These are phyloP conservation scores for Fukomys damarensis DNA, from an alignment of 2,113 vertebrate genomes.

Conservation along the genomic window DNA sequence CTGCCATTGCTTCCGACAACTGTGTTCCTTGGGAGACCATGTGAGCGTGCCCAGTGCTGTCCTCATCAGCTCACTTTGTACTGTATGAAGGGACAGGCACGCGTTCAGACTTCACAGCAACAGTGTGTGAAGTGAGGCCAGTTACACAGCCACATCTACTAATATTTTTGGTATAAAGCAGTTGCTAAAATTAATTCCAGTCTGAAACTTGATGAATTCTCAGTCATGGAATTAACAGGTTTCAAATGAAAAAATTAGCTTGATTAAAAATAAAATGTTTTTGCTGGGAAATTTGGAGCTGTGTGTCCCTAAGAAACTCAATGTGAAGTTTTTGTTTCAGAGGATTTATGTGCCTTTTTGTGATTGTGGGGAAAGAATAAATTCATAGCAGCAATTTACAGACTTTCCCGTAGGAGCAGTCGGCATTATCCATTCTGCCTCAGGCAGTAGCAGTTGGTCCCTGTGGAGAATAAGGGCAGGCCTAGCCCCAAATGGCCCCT, in stretches of 20 bases:
- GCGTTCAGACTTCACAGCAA: conserved; percentile 77
- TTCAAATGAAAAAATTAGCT: conserved; percentile 62
- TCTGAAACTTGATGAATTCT: conserved; percentile 81
- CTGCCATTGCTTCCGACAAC: conserved; percentile 87
- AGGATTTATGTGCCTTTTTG: conserved; percentile 22
- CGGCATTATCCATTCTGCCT: not conserved
- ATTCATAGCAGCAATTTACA: not conserved
- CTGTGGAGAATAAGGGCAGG: not conserved
- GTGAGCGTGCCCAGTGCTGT: conserved; percentile 77
- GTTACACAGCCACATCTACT: conserved; percentile 77
- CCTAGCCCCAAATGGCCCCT: not conserved
- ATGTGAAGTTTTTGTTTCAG: not conserved
- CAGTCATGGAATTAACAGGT: conserved; percentile 73
- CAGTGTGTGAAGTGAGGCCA: conserved; percentile 78
- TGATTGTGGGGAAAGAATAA: not conserved
- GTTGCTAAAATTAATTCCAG: conserved; percentile 80
- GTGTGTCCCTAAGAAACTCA: conserved; percentile 47
- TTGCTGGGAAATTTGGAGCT: conserved; percentile 51
- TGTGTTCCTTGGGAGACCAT: conserved; percentile 77
- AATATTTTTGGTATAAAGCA: conserved; percentile 82
- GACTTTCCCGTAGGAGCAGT: fast-evolving
- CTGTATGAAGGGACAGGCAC: conserved; percentile 75
- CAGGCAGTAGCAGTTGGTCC: not conserved
- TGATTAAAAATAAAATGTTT: conserved; percentile 79
- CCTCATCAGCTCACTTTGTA: conserved; percentile 76